phyloP scores from a whole-genome alignment of 1,140 invertebrate species.

The Drosophila truncata region DNA sequence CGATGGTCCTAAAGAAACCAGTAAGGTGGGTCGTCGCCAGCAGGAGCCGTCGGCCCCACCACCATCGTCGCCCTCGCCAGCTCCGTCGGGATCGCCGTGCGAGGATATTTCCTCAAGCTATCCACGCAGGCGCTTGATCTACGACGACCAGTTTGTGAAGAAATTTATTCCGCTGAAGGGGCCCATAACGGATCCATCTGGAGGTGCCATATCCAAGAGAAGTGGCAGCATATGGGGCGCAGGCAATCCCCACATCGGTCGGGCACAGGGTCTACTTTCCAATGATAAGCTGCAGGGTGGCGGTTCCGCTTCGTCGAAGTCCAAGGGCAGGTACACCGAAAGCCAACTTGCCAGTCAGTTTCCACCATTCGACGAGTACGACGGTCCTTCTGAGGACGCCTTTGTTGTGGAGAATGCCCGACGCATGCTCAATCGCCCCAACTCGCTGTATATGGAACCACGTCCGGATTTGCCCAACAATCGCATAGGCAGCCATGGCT shows the following conservation, averaged over 20 bases:
- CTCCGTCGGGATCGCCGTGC: slow-evolving; percentile 16
- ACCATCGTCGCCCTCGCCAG: not conserved
- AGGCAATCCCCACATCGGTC: slow-evolving; percentile 20
- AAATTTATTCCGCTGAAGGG: slow-evolving; percentile 51
- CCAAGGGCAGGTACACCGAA: not conserved
- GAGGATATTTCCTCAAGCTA: slow-evolving; percentile 26
- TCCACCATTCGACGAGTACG: slow-evolving; percentile 54
- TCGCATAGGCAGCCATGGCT: slow-evolving; percentile 9
- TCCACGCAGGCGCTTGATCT: slow-evolving; percentile 3
- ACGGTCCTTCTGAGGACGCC: slow-evolving; percentile 67
- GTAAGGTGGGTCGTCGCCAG: not conserved
- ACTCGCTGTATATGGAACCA: slow-evolving; percentile 23
- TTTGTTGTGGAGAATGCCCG: slow-evolving; percentile 42
- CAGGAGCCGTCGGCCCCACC: slow-evolving; percentile 18
- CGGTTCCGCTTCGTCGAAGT: slow-evolving; percentile 3
- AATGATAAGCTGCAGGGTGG: slow-evolving; percentile 37
- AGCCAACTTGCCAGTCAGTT: slow-evolving; percentile 51
- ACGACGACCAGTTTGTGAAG: slow-evolving; percentile 34
- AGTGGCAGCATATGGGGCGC: slow-evolving; percentile 1
- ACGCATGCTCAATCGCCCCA: slow-evolving; percentile 26
- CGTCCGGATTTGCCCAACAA: slow-evolving; percentile 35
- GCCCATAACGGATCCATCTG: slow-evolving; percentile 50
- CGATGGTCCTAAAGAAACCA: slow-evolving; percentile 1
- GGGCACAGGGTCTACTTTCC: slow-evolving; percentile 44
- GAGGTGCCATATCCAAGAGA: slow-evolving; percentile 66